Base-by-base conservation (phyloP, 2,888 invertebrate species). In the Scrobipalpa atriplicella region DNA sequence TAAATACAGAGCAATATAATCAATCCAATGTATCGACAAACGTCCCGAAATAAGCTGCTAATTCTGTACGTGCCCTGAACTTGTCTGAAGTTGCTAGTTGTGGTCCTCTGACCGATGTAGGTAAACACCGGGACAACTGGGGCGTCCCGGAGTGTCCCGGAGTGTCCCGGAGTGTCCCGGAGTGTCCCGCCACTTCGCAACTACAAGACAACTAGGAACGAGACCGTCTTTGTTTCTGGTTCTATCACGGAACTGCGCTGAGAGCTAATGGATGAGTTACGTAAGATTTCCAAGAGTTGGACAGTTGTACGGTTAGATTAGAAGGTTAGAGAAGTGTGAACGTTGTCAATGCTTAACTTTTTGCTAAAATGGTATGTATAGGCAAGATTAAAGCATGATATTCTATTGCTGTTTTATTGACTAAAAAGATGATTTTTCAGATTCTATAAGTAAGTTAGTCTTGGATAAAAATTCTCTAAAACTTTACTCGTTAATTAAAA, bases 71-170 rank as follows among this genome's bases (percentile, higher is more conserved):
- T 61, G 2, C 61, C 39, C 51, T 9, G 38, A 38, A 38, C 39
- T 61, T 41, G 41, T 61, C 61, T 13, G 29, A 5, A 29, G 29
- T 29, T 29, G 19, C 43, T 47, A 62, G 47, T 62, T 47, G 47
- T 47, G 38, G 43, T 29, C 56, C 18, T 18, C 47, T 66, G 36
- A 39, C 64, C 66, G 54, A 39, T 62, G 65, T 64, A 66, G 68
- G 68, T 68, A 68, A 66, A 68, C 66, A 68, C 36, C n/a, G 61
- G 19, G 39, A 62, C 43, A 43, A 61, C 39, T 19, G 54, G 18
- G 16, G 1, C 43, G 62, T 62, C 62, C 21, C 21, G 47, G 38
- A 65, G 21, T 56, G 65, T 65, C 41, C 65, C 56, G 18, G 6
- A 65, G 56, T 54, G 38, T 54, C 39, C 65, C 56, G 18, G 6